Conservation (phyloP, 2,797 vertebrate genomes). For the Petrocephalus schoutedeni region DNA sequence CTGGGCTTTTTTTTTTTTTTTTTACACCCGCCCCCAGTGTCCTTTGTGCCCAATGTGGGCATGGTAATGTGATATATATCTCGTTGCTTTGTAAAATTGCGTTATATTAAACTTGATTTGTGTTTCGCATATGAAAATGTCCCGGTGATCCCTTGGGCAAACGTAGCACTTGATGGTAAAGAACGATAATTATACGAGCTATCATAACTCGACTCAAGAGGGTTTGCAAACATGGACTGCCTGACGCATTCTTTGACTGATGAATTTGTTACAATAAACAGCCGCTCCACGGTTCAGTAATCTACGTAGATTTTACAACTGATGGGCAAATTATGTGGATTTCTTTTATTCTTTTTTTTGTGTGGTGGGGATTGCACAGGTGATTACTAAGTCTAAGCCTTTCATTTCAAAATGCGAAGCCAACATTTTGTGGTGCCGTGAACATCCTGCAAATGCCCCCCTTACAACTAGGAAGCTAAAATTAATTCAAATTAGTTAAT, state of each 20-base stretch:
- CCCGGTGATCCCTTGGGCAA: not conserved
- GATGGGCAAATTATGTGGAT: not conserved
- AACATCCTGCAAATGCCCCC: not conserved
- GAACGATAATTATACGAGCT: not conserved
- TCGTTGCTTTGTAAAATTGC: not conserved
- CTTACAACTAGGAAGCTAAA: not conserved
- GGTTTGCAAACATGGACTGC: not conserved
- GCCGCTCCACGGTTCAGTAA: not conserved
- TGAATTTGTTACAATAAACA: slow-evolving; percentile 2
- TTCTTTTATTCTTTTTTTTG: not conserved
- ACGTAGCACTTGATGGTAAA: not conserved
- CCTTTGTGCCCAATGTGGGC: not conserved
- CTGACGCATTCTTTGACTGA: not conserved
- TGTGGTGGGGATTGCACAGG: not conserved
- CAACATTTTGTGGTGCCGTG: not conserved
- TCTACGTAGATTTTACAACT: not conserved
- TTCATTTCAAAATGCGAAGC: not conserved
- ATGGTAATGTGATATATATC: not conserved
- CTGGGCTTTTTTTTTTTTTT: not conserved
- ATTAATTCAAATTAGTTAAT: not conserved
- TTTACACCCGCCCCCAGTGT: not conserved
- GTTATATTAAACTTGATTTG: slow-evolving; percentile 9
- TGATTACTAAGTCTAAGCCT: not conserved
- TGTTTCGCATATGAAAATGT: not conserved
- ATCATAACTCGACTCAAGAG: slow-evolving; percentile 7